Evolutionary conservation across 2,797 vertebrate species (phyloP), one percentile per base, ranked within the genome.

Genomic region (Taeniopygia guttata): DNA sequence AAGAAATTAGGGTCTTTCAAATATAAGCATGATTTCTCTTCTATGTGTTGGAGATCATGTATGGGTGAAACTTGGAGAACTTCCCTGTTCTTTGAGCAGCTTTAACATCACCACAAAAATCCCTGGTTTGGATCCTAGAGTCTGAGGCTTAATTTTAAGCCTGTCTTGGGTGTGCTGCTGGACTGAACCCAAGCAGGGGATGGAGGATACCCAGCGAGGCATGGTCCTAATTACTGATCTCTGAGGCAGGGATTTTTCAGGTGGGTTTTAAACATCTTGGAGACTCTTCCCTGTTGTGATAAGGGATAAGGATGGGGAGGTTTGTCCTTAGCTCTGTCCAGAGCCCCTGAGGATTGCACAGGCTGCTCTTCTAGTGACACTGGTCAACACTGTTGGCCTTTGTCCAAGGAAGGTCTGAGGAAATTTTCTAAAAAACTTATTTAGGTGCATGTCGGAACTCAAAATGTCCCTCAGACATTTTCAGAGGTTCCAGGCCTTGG

Each of bases 31-130:
- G n/a, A 9, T 51, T 87, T 67, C 7, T 63, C n/a, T 14, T 75
- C 62, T 38, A 2, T n/a, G 25, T 3, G 3, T 26, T 40, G 63
- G 34, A 66, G 43, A 20, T 16, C n/a, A 27, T 0, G 0, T 7
- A n/a, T 2, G 2, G 7, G 1, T 62, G 38, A 40, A 40, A 69
- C 78, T 66, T 84, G 20, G 22, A 79, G 30, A 16, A 27, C 8
- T 27, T 30, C 5, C 12, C n/a, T 64, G 9, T 26, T 70, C 45
- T 77, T 62, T 75, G 16, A 66, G 40, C 19, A 49, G 29, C 29
- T 60, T 26, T 42, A 38, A 15, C 32, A 46, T 21, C 54, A 26
- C 36, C 16, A 19, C 1, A 3, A 32, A 81, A 80, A 74, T 7
- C 38, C 30, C 21, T 51, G 2, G 3, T 46, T 49, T 78, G 62